Conservation (phyloP, 2,113 vertebrate genomes). For the Aegithalos caudatus region DNA sequence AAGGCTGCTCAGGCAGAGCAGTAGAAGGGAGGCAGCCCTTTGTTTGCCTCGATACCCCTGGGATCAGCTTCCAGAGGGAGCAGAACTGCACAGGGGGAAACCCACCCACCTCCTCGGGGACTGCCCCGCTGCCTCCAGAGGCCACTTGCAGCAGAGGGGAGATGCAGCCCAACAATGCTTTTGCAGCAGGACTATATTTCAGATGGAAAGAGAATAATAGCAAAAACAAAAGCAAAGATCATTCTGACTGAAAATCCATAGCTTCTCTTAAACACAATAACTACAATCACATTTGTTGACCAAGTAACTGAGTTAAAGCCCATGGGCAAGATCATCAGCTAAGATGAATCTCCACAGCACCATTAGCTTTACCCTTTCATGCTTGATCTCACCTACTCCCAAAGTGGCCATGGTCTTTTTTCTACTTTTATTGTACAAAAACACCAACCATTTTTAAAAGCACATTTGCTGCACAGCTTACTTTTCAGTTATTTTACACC, state of each 20-base stretch:
- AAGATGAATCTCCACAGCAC: background rate
- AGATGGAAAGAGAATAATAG: background rate
- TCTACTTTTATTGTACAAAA: background rate
- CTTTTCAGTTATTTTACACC: slow-evolving; percentile 50
- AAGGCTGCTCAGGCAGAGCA: background rate
- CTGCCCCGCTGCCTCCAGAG: background rate
- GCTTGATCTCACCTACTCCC: background rate
- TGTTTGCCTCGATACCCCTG: background rate
- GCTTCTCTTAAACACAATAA: slow-evolving; percentile 8
- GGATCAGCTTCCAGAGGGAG: background rate
- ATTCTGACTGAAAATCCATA: slow-evolving; percentile 40
- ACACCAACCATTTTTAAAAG: background rate
- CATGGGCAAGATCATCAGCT: background rate
- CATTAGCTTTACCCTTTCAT: background rate
- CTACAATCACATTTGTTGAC: background rate
- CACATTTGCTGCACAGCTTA: slow-evolving; percentile 14
- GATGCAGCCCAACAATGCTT: background rate
- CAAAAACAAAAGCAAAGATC: slow-evolving; percentile 37
- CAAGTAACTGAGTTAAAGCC: background rate
- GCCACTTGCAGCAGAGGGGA: background rate
- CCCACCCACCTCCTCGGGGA: accelerated
- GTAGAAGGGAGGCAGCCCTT: background rate
- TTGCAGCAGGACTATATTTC: accelerated
- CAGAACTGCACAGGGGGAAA: too few species aligned
- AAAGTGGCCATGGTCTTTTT: background rate